Evolutionary conservation across 2,797 vertebrate species (phyloP).

Genomic region (Podarcis siculus): DNA sequence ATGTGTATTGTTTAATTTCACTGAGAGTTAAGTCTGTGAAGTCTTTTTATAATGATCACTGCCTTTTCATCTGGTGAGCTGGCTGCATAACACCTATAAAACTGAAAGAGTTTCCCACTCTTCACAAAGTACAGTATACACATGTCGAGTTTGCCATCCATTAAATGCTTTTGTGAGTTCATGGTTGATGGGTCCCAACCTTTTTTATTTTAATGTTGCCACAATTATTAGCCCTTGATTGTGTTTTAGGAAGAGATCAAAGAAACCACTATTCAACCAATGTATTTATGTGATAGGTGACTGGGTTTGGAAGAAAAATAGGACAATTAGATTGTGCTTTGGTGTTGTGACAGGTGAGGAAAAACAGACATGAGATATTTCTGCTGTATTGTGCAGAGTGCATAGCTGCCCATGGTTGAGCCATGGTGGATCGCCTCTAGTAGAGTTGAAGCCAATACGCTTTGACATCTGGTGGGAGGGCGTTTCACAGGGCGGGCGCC

Average conservation of each 20-base stretch:
- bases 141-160: background rate
- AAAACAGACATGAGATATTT: background rate
- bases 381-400: background rate
- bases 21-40: background rate
- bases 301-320: background rate
- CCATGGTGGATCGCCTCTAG: background rate
- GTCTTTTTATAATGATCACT: background rate
- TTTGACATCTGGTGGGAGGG: too few relatives aligned
- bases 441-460: background rate
- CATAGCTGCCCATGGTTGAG: background rate
- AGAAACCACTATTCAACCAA: background rate
- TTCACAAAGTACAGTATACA: background rate
- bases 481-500: too few relatives aligned
- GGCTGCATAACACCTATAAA: background rate
- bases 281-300: background rate
- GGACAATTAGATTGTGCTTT: background rate
- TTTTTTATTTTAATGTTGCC: background rate
- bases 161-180: background rate
- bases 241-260: background rate
- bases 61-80: background rate
- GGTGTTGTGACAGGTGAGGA: background rate
- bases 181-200: background rate
- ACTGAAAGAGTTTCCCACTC: background rate
- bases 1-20: background rate
- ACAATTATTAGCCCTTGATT: background rate